Conservation (phyloP, 2,888 invertebrate genomes). For the Holacanthella duospinosa region DNA sequence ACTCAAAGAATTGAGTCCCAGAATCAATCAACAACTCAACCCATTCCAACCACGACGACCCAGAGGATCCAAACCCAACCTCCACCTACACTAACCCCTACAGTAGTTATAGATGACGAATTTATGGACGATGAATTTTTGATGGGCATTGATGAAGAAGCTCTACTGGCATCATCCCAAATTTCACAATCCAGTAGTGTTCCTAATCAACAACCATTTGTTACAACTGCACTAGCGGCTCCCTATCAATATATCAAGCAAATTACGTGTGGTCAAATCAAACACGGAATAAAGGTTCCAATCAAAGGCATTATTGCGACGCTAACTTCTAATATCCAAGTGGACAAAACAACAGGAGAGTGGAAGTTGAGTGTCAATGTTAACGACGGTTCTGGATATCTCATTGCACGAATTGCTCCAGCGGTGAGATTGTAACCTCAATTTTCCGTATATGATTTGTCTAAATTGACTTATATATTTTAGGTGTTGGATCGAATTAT, state of each 20-base stretch:
- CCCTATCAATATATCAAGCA: conserved; percentile 15
- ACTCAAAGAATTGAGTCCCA: neutral
- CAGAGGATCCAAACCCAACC: neutral
- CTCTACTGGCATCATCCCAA: conserved; percentile 5
- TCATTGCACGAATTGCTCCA: conserved; percentile 18
- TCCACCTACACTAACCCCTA: neutral
- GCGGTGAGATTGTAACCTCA: neutral
- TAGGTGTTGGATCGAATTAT: conserved; percentile 22
- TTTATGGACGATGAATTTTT: conserved; percentile 23
- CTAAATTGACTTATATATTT: neutral
- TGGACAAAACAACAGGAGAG: conserved; percentile 28
- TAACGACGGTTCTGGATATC: conserved; percentile 43
- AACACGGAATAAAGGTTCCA: conserved; percentile 15
- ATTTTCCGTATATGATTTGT: neutral
- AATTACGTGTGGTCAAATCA: conserved; percentile 4
- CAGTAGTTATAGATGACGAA: too few species aligned
- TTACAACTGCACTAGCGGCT: neutral
- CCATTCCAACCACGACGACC: too few species aligned
- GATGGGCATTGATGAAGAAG: conserved; percentile 32
- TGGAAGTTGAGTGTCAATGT: conserved; percentile 43
- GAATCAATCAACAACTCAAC: neutral
- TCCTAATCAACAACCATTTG: neutral
- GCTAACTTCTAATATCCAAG: conserved; percentile 40
- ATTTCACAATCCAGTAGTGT: too few species aligned
- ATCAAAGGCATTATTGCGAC: conserved; percentile 44